A percentile compares a stretch with the other conserved stretches of the same genome.
These are phyloP conservation scores for Tyria jacobaeae DNA, from an alignment of 2,888 invertebrate genomes.

Conservation along the genomic window DNA sequence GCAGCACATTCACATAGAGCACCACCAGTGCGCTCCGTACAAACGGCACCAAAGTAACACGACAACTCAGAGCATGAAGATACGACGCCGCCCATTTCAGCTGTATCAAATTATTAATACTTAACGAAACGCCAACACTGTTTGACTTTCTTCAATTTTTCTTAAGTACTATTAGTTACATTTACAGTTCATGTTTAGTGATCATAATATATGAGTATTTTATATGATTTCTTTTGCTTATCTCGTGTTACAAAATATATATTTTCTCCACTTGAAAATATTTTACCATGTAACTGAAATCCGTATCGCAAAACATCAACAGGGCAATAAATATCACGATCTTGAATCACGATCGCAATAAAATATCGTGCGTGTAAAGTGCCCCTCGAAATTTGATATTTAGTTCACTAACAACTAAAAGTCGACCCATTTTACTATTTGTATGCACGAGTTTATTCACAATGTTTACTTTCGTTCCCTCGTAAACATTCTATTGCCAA, in stretches of 20 bases:
- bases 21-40: constrained; percentile 90
- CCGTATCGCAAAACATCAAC: constrained; percentile 16
- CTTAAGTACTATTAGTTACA: background rate
- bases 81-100: constrained; percentile 88
- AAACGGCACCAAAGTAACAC: constrained; percentile 94
- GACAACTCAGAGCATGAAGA: constrained; percentile 91
- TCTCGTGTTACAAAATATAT: background rate
- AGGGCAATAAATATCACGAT: constrained; percentile 20
- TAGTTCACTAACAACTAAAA: constrained; percentile 16
- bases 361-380: constrained; percentile 19
- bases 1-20: constrained; percentile 92
- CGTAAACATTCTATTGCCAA: constrained; percentile 18
- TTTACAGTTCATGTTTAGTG: background rate
- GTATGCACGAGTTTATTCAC: constrained; percentile 15
- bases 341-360: constrained; percentile 18
- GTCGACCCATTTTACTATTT: constrained; percentile 23
- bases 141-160: background rate
- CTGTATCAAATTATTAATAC: constrained; percentile 62
- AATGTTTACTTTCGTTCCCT: constrained; percentile 20
- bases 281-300: constrained; percentile 8
- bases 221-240: background rate
- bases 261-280: background rate
- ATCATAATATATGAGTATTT: background rate
- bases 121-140: background rate
- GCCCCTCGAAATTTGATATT: constrained; percentile 15